Conservation (phyloP, 2,797 vertebrate genomes). For the Malacoraja senta region DNA sequence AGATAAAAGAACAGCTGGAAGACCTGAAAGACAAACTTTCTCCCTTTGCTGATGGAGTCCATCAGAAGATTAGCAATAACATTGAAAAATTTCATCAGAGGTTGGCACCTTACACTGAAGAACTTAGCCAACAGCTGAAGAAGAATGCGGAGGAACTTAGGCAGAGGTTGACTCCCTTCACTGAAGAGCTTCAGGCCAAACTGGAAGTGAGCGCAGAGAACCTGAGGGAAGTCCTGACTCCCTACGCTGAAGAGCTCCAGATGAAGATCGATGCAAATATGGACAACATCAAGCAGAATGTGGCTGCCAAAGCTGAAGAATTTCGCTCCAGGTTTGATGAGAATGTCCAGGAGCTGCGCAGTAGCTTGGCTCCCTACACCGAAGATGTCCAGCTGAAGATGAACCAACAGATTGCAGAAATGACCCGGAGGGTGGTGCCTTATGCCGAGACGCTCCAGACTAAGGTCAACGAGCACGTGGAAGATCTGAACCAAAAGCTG, state of each 20-base stretch:
- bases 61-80: conserved; percentile 56
- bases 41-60: conserved; percentile 58
- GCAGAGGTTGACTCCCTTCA: conserved; percentile 51
- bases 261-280: conserved; percentile 52
- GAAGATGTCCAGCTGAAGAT: not conserved
- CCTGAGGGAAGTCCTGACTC: conserved; percentile 63
- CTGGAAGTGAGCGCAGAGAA: conserved; percentile 62
- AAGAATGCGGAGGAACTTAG: conserved; percentile 51
- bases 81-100: conserved; percentile 54
- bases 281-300: conserved; percentile 46
- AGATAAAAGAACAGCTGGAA: conserved; percentile 56
- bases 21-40: conserved; percentile 55
- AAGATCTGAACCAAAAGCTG: not conserved
- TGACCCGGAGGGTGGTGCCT: not conserved
- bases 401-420: conserved; percentile 20
- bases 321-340: not conserved
- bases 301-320: not conserved
- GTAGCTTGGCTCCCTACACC: not conserved
- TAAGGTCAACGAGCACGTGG: not conserved
- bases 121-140: conserved; percentile 52
- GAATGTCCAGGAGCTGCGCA: conserved; percentile 3
- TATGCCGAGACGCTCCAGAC: not conserved
- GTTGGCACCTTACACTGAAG: conserved; percentile 54
- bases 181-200: conserved; percentile 51
- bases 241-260: conserved; percentile 59